Conservation (phyloP, 2,113 vertebrate genomes). For the Pygoscelis adeliae region DNA sequence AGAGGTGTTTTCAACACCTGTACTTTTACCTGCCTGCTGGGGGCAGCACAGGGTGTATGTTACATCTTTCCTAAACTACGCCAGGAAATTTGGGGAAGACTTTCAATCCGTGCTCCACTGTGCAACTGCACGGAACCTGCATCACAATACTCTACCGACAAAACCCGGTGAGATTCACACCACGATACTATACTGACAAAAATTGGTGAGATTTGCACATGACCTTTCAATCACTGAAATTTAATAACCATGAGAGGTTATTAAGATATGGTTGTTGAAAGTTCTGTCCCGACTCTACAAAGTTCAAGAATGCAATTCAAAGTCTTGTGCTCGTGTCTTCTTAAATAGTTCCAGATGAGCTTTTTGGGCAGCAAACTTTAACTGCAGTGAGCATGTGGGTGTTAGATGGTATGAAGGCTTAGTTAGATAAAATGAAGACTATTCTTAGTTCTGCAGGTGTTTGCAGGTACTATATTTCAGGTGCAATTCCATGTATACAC, state of each 20-base stretch:
- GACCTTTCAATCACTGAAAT: neutral
- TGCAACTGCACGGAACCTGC: neutral
- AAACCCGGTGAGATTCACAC: neutral
- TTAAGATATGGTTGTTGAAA: neutral
- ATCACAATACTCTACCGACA: accelerated
- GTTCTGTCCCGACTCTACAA: neutral
- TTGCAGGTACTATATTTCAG: slow-evolving; percentile 1
- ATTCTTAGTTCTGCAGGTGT: neutral
- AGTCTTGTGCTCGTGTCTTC: neutral
- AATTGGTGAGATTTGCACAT: neutral
- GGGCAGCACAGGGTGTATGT: slow-evolving; percentile 36
- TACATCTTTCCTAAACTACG: neutral
- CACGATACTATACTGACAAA: neutral
- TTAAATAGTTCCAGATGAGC: neutral
- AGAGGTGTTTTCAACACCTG: neutral
- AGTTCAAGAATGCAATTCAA: neutral
- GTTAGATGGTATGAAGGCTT: neutral
- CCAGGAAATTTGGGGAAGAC: neutral
- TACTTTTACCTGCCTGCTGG: neutral
- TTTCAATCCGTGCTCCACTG: neutral
- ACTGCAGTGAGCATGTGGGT: neutral
- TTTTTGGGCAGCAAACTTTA: neutral
- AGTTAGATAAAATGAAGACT: neutral
- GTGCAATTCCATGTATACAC: neutral
- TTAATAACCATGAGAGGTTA: neutral